Conservation (phyloP, 2,113 vertebrate species). For the Alosa alosa region DNA sequence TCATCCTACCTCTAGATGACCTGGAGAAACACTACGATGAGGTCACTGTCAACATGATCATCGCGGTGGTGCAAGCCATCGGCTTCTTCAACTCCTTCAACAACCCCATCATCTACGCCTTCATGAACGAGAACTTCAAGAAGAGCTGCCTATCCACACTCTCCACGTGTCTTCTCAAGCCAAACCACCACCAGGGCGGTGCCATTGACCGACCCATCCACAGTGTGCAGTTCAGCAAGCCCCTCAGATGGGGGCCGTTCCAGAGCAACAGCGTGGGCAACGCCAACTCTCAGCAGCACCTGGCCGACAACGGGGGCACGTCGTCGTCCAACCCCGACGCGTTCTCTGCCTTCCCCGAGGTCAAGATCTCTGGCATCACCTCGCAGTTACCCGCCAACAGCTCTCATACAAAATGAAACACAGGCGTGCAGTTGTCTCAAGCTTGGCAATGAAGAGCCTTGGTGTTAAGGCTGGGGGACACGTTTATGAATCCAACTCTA, state of each 20-base stretch:
- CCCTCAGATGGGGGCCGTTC: constrained; percentile 61
- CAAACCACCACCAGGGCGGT: constrained; percentile 40
- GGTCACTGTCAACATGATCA: constrained; percentile 73
- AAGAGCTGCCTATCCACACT: constrained; percentile 76
- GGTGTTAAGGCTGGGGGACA: background rate
- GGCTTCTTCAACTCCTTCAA: constrained; percentile 84
- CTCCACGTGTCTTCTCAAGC: constrained; percentile 58
- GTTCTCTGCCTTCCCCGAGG: constrained; percentile 48
- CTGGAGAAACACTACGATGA: constrained; percentile 75
- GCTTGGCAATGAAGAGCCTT: background rate
- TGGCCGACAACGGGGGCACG: constrained; percentile 22
- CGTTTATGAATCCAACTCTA: background rate
- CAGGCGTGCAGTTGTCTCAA: background rate
- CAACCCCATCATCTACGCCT: constrained; percentile 79
- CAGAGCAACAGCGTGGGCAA: constrained; percentile 12
- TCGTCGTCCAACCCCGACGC: constrained; percentile 21
- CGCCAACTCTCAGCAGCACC: background rate
- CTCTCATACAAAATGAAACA: constrained; percentile 51
- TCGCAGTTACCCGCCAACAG: constrained; percentile 56
- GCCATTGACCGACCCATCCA: constrained; percentile 45
- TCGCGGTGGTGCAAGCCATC: constrained; percentile 77
- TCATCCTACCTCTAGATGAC: constrained; percentile 60
- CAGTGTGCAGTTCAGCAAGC: constrained; percentile 65
- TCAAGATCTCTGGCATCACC: constrained; percentile 59
- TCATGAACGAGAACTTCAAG: constrained; percentile 84